These are phyloP conservation scores for Labroides dimidiatus DNA, from an alignment of 2,797 vertebrate genomes.

Conservation along the genomic window DNA sequence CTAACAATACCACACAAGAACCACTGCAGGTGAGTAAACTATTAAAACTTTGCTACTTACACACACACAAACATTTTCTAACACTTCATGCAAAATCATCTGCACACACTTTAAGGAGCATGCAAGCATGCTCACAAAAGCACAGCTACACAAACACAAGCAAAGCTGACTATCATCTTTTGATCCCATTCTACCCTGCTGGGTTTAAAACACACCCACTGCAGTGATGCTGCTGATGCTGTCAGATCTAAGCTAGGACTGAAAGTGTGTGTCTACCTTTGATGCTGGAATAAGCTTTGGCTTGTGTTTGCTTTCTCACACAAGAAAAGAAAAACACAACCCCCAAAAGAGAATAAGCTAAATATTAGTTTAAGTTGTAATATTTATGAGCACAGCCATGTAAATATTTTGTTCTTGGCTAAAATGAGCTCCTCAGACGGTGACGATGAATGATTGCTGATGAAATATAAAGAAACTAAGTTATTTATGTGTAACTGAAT, in stretches of 20 bases:
- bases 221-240: constrained; percentile 44
- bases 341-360: neutral
- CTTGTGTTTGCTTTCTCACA: constrained; percentile 35
- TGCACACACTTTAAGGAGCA: constrained; percentile 7
- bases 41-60: constrained; percentile 16
- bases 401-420: neutral
- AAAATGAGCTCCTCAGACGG: constrained; percentile 23
- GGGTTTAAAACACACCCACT: constrained; percentile 33
- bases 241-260: constrained; percentile 52
- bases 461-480: constrained; percentile 46
- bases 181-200: constrained; percentile 44
- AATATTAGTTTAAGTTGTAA: neutral
- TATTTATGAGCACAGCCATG: constrained; percentile 10
- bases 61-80: neutral
- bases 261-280: constrained; percentile 33
- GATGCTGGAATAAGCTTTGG: constrained; percentile 33
- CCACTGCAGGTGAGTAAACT: no score
- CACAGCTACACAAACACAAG: constrained; percentile 5
- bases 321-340: constrained; percentile 28
- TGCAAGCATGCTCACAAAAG: constrained; percentile 17
- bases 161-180: constrained; percentile 33
- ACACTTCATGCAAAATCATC: neutral
- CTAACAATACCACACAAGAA: no score
- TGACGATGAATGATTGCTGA: constrained; percentile 36
- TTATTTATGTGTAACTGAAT: constrained; percentile 65